These are phyloP conservation scores for Protomyctophum bolini DNA, from an alignment of 2,113 vertebrate genomes.

Conservation along the genomic window DNA sequence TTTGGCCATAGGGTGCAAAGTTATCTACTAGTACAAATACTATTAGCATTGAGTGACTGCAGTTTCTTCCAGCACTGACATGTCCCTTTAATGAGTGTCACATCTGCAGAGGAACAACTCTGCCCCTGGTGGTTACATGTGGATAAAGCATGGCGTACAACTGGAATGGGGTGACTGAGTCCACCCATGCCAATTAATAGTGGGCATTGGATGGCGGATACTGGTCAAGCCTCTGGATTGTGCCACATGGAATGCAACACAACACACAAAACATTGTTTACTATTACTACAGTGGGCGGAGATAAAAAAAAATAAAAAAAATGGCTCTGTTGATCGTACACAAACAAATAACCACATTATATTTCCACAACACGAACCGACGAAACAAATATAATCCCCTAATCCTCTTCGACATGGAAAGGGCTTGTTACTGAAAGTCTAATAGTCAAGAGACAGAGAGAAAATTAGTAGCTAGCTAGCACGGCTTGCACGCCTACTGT, in stretches of 20 bases:
- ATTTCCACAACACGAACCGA: slow-evolving; percentile 26
- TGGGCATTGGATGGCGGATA: not conserved
- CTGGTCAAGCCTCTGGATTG: not conserved
- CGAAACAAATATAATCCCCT: slow-evolving; percentile 42
- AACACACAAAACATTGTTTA: too few relatives aligned
- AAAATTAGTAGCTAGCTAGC: slow-evolving; percentile 72
- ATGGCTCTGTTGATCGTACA: not conserved
- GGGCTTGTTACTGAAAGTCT: slow-evolving; percentile 63
- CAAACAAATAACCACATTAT: not conserved
- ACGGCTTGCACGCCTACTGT: slow-evolving; percentile 45
- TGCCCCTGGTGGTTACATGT: slow-evolving; percentile 60
- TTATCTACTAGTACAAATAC: too few relatives aligned
- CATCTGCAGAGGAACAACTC: slow-evolving; percentile 35
- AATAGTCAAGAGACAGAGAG: slow-evolving; percentile 62
- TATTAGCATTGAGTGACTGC: too few relatives aligned
- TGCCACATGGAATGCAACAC: not conserved
- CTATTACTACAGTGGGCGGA: not conserved
- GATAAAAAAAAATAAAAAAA: not conserved
- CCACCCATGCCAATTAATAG: not conserved
- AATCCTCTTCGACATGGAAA: slow-evolving; percentile 47
- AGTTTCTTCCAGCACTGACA: too few relatives aligned
- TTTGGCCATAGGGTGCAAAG: too few relatives aligned
- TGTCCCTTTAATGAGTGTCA: not conserved
- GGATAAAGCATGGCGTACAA: slow-evolving; percentile 34
- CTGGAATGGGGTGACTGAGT: slow-evolving; percentile 3